phyloP scores from a whole-genome alignment of 1,140 invertebrate species.

The Bombus picipes region DNA sequence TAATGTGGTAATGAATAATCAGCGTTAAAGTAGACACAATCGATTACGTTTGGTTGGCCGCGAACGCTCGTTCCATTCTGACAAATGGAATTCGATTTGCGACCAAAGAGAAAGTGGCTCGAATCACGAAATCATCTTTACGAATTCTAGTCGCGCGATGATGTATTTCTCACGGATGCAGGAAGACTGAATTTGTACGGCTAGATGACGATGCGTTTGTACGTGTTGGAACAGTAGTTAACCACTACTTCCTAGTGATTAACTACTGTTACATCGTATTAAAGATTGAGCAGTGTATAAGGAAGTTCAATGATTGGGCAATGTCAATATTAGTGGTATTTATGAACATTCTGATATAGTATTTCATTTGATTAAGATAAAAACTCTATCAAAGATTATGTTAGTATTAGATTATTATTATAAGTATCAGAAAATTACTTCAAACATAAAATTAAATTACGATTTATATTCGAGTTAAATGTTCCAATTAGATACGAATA shows the following conservation, averaged over 20 bases:
- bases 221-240: background rate
- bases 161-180: constrained; percentile 30
- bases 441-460: background rate
- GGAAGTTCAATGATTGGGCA: background rate
- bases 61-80: constrained; percentile 9
- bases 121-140: constrained; percentile 31
- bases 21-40: background rate
- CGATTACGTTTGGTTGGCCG: constrained; percentile 9
- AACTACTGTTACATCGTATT: background rate
- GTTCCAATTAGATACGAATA: background rate
- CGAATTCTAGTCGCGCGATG: constrained; percentile 11
- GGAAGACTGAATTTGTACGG: background rate
- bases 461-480: too few relatives aligned
- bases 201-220: background rate
- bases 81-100: constrained; percentile 27
- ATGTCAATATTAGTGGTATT: background rate
- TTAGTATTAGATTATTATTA: background rate
- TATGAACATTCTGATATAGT: too few relatives aligned
- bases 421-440: background rate
- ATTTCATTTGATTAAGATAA: background rate
- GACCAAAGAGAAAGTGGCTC: constrained; percentile 29
- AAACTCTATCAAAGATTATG: too few relatives aligned
- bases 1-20: constrained; percentile 21
- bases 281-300: background rate
- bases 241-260: background rate